Base-by-base conservation (phyloP, 2,113 vertebrate genomes). In the Boleophthalmus pectinirostris region DNA sequence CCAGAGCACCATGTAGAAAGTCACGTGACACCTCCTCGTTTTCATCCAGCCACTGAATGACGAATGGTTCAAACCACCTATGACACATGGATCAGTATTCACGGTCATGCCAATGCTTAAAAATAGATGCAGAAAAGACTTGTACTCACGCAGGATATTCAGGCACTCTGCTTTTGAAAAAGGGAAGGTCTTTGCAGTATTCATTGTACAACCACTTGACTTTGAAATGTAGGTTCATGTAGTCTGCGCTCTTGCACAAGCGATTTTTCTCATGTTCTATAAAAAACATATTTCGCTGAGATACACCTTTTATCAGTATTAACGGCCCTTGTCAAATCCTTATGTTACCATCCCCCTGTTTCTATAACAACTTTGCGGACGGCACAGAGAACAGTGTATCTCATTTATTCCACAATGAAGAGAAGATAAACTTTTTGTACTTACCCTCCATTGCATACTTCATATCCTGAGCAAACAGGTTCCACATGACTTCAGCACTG, bases 171-270 rank as follows among this genome's bases (percentile, higher is more conserved):
- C 92, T 97, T 92, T 96, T 97, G 92, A 98, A 98, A 87, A 97
- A 93, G 5, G 97, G 96, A 81, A 99, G 93, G 80, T 99, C 98
- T 0, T 96, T 95, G 92, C 98, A 98, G 2, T 99, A 99, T 86
- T 99, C 98, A 0, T 99, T 99, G 91, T 98, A 98, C 0, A 99
- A 90, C 98, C 98, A 99, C 90, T 99, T 99, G 68, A 99, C 98
- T 90, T 99, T 99, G 91, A 99, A 99, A 91, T 99, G 98, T 79
- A 99, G 94, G 93, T 99, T 99, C 98, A 99, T 99, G 91, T 99
- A 99, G 91, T 99, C 98, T 0, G 98, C 98, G 0, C 98, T 99
- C 91, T 99, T 99, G 90, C 98, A 99, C 70, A 99, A 85, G 0
- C 98, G 95, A 64, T 99, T 98, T 84, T 97, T 99, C 82, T 99